These are phyloP conservation scores for Epinotia brunnichana DNA, from an alignment of 2,888 invertebrate species.

Conservation along the genomic window DNA sequence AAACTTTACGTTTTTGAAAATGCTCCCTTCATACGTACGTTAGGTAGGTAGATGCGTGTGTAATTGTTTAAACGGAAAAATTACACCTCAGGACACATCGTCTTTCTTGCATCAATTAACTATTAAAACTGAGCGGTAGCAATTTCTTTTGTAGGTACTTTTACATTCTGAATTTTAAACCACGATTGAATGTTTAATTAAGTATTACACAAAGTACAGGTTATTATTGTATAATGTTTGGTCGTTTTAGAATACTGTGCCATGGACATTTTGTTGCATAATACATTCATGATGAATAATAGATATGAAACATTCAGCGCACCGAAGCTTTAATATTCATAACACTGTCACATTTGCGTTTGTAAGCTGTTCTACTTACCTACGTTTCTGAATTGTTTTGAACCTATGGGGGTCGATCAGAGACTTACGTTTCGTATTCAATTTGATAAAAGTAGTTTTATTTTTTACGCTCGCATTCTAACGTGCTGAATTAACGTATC, in stretches of 20 bases:
- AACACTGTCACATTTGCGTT: background rate
- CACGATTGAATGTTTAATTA: background rate
- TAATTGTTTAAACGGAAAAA: too few relatives aligned
- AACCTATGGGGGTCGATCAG: background rate
- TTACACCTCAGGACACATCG: too few relatives aligned
- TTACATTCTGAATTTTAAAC: background rate
- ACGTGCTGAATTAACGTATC: background rate
- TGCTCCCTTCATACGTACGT: too few relatives aligned
- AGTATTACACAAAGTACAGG: background rate
- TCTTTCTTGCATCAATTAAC: too few relatives aligned
- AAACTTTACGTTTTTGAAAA: too few relatives aligned
- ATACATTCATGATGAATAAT: slow-evolving; percentile 5
- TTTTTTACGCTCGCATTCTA: background rate
- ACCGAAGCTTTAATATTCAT: slow-evolving; percentile 10
- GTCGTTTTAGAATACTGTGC: background rate
- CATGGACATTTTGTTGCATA: slow-evolving; percentile 1
- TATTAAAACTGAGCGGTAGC: too few relatives aligned
- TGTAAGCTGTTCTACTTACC: background rate
- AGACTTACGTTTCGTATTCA: background rate
- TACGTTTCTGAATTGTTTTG: background rate
- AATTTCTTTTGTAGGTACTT: too few relatives aligned
- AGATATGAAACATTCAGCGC: slow-evolving; percentile 18
- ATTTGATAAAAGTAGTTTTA: background rate
- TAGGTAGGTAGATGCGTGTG: too few relatives aligned
- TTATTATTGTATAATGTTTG: background rate